These are phyloP conservation scores for Brachionichthys hirsutus DNA, from an alignment of 2,113 vertebrate genomes.

Conservation along the genomic window DNA sequence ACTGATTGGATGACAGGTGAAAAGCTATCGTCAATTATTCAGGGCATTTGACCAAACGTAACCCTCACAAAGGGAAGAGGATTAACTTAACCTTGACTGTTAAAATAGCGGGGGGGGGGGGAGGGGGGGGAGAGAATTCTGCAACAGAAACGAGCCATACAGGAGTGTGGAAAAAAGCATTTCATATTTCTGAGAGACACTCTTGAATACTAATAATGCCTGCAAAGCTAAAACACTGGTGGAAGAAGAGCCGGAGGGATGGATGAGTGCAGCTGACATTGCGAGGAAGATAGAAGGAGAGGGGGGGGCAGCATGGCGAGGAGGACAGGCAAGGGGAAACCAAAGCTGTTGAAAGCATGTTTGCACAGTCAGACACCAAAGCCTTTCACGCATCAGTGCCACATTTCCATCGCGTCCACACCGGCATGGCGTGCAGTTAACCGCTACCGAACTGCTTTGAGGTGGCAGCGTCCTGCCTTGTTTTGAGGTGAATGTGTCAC, in stretches of 20 bases:
- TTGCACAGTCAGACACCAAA: slow-evolving; percentile 39
- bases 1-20: slow-evolving; percentile 54
- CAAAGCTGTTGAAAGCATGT: slow-evolving; percentile 62
- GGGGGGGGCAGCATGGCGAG: slow-evolving; percentile 15
- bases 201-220: slow-evolving; percentile 71
- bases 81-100: slow-evolving; percentile 1
- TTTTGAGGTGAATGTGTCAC: slow-evolving; percentile 25
- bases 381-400: slow-evolving; percentile 12
- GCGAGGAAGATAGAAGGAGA: slow-evolving; percentile 60
- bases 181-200: slow-evolving; percentile 60
- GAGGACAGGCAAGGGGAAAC: slow-evolving; percentile 32
- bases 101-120: no score
- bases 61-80: slow-evolving; percentile 3
- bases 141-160: slow-evolving; percentile 28
- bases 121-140: slow-evolving; percentile 30
- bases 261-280: slow-evolving; percentile 68
- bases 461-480: slow-evolving; percentile 24
- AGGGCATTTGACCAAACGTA: slow-evolving; percentile 40
- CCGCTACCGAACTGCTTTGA: slow-evolving; percentile 27
- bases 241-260: slow-evolving; percentile 56
- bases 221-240: slow-evolving; percentile 62
- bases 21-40: slow-evolving; percentile 42
- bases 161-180: slow-evolving; percentile 43
- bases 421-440: slow-evolving; percentile 1
- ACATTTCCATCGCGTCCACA: slow-evolving; percentile 31